Percentiles rank a stretch among this genome's conserved stretches.
phyloP scores from a whole-genome alignment of 2,888 invertebrate species.

The Drosophila histrio region DNA sequence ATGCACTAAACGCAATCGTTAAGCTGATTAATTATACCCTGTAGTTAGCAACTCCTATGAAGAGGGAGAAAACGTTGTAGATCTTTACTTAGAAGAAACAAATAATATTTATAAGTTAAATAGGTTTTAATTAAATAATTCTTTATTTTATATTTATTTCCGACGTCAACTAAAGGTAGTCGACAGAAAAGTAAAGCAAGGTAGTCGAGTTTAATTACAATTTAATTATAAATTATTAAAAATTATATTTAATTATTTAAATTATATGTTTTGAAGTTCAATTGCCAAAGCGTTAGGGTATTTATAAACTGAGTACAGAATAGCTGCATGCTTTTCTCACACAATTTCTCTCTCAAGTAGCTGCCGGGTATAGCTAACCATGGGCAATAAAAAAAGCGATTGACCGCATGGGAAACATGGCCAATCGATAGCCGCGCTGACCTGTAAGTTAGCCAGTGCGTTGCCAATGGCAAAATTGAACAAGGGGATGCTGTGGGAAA shows the following conservation, averaged over 20 bases:
- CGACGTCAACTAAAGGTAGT: too few species aligned
- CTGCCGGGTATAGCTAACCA: slow-evolving; percentile 3
- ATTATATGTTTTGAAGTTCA: too few species aligned
- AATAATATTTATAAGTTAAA: too few species aligned
- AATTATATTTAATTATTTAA: too few species aligned
- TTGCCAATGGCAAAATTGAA: slow-evolving; percentile 40
- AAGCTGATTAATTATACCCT: slow-evolving; percentile 56
- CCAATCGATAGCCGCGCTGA: slow-evolving; percentile 48
- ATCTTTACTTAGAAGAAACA: too few species aligned
- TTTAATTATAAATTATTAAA: too few species aligned
- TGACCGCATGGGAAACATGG: slow-evolving; percentile 27
- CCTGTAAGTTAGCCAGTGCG: slow-evolving; percentile 32
- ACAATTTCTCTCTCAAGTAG: background rate
- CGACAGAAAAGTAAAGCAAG: too few species aligned
- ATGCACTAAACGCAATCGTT: slow-evolving; percentile 36
- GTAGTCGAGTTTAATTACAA: too few species aligned
- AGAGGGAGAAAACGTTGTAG: background rate
- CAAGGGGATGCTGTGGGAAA: background rate
- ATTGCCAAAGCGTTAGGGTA: too few species aligned
- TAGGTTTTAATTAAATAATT: too few species aligned
- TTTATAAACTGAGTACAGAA: background rate
- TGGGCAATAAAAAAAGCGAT: slow-evolving; percentile 28
- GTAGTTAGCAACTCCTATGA: background rate
- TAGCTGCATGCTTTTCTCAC: background rate
- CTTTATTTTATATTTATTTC: too few species aligned